These are phyloP conservation scores for Potamilus streckersoni DNA, from an alignment of 1,140 invertebrate species.

Conservation along the genomic window DNA sequence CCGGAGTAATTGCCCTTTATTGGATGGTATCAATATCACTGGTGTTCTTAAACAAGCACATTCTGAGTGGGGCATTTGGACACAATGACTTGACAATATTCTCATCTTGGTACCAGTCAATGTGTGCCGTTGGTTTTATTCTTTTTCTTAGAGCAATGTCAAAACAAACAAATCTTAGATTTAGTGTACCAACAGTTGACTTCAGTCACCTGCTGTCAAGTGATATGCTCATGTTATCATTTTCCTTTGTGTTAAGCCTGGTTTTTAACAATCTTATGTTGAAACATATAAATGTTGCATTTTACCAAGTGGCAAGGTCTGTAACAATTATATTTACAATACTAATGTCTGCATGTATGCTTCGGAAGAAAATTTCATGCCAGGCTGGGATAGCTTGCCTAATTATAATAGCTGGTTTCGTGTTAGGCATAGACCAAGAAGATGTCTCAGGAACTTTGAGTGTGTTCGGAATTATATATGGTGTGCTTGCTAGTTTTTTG, in stretches of 20 bases:
- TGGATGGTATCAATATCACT: conserved; percentile 65
- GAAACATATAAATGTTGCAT: conserved; percentile 64
- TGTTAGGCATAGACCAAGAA: conserved; percentile 65
- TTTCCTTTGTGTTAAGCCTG: conserved; percentile 55
- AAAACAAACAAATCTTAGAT: conserved; percentile 12
- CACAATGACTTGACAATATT: conserved; percentile 60
- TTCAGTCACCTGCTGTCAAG: conserved; percentile 36
- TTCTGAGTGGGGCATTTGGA: conserved; percentile 51
- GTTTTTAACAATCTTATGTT: conserved; percentile 66
- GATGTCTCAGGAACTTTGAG: conserved; percentile 56
- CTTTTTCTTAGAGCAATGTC: conserved; percentile 13
- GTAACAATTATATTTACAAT: conserved; percentile 66
- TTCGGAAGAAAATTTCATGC: conserved; percentile 46
- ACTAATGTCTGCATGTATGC: conserved; percentile 52
- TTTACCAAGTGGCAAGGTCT: conserved; percentile 66
- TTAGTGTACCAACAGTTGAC: conserved; percentile 35
- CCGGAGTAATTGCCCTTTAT: conserved; percentile 52
- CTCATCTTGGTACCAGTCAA: conserved; percentile 62
- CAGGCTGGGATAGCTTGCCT: conserved; percentile 54
- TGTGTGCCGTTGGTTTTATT: conserved; percentile 41
- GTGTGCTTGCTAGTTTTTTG: conserved; percentile 60
- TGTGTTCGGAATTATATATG: conserved; percentile 60
- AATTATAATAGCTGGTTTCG: conserved; percentile 59
- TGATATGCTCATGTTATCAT: conserved; percentile 56
- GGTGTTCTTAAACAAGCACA: conserved; percentile 66